These are phyloP conservation scores for Polypedilum vanderplanki DNA, from an alignment of 1,140 invertebrate genomes.

Conservation along the genomic window DNA sequence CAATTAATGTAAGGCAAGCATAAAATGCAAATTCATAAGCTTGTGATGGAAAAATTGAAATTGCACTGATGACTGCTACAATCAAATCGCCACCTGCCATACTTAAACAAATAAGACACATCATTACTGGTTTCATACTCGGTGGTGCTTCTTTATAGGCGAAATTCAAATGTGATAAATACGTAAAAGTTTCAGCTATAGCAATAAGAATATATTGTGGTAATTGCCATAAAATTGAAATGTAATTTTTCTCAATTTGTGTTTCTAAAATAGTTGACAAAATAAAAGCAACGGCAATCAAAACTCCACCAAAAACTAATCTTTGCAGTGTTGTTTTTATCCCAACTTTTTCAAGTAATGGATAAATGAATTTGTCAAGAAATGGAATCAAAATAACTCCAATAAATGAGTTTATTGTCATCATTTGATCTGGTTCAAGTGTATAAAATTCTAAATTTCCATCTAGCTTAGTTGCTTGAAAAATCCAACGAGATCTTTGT, in stretches of 20 bases:
- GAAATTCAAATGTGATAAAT: slow-evolving; percentile 79
- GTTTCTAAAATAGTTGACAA: slow-evolving; percentile 25
- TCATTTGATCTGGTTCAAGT: slow-evolving; percentile 58
- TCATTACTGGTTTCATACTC: slow-evolving; percentile 81
- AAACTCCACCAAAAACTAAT: slow-evolving; percentile 58
- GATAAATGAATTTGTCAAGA: slow-evolving; percentile 54
- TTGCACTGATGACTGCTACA: slow-evolving; percentile 58
- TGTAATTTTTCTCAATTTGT: slow-evolving; percentile 35
- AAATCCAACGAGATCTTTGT: slow-evolving; percentile 61
- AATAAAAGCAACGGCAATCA: slow-evolving; percentile 55
- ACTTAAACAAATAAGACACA: slow-evolving; percentile 76
- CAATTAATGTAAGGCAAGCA: slow-evolving; percentile 67
- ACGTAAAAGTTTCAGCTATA: slow-evolving; percentile 72
- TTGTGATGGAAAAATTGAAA: neutral
- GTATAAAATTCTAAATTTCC: slow-evolving; percentile 47
- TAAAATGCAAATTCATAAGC: slow-evolving; percentile 73
- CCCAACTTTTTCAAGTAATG: slow-evolving; percentile 38
- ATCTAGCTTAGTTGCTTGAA: slow-evolving; percentile 63
- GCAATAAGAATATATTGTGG: slow-evolving; percentile 80
- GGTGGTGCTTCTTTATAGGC: slow-evolving; percentile 77
- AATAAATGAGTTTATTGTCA: slow-evolving; percentile 57
- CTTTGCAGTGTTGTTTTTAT: slow-evolving; percentile 52
- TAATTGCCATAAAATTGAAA: slow-evolving; percentile 71
- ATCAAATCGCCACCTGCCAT: slow-evolving; percentile 76
- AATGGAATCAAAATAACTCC: slow-evolving; percentile 61